Base-by-base conservation (phyloP, 2,888 invertebrate species). In the Phoronis australis region DNA sequence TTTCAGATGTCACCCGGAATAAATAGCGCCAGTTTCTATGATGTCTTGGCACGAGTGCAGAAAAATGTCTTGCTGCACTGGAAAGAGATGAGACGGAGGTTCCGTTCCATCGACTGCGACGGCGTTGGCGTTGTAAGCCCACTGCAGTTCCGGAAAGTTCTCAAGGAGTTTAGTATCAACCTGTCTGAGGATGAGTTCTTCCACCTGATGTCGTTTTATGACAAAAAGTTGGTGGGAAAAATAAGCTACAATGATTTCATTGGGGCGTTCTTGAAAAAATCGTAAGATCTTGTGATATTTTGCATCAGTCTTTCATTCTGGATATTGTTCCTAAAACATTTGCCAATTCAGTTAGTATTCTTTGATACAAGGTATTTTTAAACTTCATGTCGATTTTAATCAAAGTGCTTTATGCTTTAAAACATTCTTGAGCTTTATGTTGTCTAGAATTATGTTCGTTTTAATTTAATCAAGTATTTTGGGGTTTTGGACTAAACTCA, bases 231-330 rank as follows among this genome's bases (percentile, higher is more conserved):
- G 49, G 59, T 63, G 45, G 71, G 71, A 5, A 48, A 59, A 20
- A 60, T 75, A 35, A 59, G 59, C 47, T 75, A 75, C 52, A 73
- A 72, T 56, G 65, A 66, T 38, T 73, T 75, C 51, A 65, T 75
- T n/a, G 54, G 61, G 42, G 59, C 64, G 18, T 69, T 67, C 48
- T 44, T 71, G 25, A 51, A 60, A 23, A 44, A 49, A 22, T 31
- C 55, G 1, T 62, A 60, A 60, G 15, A 31, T n/a, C n/a, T n/a
- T n/a, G n/a, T n/a, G n/a, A n/a, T n/a, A n/a, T n/a, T n/a, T 35
- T 12, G 12, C n/a, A 15, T 35, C 35, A 35, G n/a, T 35, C 12
- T 35, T 35, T 15, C 12, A 35, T 15, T n/a, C n/a, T 35, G 35
- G n/a, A 35, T 12, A 35, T 35, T 35, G n/a, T 35, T n/a, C n/a